A percentile compares a stretch with the other conserved stretches of the same genome.
Evolutionary conservation across 2,888 invertebrate genomes (phyloP).

Genomic region (Sepioteuthis lessoniana): DNA sequence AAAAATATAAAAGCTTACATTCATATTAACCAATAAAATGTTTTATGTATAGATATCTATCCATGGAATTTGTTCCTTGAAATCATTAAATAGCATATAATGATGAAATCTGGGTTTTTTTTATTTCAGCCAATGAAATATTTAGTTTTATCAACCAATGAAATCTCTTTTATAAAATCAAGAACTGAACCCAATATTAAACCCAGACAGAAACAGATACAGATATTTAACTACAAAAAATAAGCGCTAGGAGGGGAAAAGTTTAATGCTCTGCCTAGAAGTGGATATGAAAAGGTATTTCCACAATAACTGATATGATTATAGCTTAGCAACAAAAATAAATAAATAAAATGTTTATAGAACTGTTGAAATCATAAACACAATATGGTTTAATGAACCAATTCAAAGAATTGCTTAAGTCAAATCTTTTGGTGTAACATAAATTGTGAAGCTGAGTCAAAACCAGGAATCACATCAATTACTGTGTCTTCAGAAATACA

Average conservation of each 20-base stretch:
- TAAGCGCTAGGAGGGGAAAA: not conserved
- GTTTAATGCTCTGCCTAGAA: not conserved
- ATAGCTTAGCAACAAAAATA: not conserved
- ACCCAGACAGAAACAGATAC: not conserved
- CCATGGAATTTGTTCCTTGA: not conserved
- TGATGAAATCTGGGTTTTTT: not conserved
- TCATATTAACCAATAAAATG: not conserved
- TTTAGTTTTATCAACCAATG: not conserved
- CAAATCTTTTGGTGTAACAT: slow-evolving; percentile 33
- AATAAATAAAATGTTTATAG: not conserved
- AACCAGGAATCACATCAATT: slow-evolving; percentile 15
- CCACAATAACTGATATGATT: not conserved
- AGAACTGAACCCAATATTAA: not conserved
- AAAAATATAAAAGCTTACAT: not conserved
- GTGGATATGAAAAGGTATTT: not conserved
- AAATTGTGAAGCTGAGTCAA: not conserved
- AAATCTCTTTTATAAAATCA: not conserved
- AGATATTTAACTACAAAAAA: not conserved
- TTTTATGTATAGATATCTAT: not conserved
- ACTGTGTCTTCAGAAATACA: slow-evolving; percentile 13
- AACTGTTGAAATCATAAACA: slow-evolving; percentile 6
- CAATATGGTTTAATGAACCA: not conserved
- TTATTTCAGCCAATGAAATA: too few species aligned
- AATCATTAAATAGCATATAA: not conserved
- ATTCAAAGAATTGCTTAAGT: not conserved